Conservation (phyloP, 1,140 invertebrate genomes). For the Brachionus calyciflorus region DNA sequence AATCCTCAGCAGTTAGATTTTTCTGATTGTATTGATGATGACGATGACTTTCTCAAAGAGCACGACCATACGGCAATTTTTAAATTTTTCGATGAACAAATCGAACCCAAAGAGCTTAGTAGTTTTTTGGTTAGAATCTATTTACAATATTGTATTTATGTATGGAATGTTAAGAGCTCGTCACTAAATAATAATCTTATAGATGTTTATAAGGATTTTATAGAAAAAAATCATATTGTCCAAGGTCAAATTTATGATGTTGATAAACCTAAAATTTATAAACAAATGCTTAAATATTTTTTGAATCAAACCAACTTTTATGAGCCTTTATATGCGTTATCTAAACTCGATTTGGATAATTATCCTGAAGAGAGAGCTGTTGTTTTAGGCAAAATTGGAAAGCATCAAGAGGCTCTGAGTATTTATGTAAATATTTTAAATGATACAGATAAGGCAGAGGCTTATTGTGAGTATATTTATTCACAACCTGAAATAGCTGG, state of each 20-base stretch:
- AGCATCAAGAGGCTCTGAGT: slow-evolving; percentile 82
- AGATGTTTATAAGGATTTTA: slow-evolving; percentile 55
- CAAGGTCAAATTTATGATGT: slow-evolving; percentile 48
- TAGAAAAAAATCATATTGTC: slow-evolving; percentile 55
- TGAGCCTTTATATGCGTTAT: slow-evolving; percentile 20
- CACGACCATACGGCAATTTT: not conserved
- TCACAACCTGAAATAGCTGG: slow-evolving; percentile 25
- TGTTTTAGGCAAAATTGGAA: slow-evolving; percentile 78
- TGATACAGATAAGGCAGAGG: slow-evolving; percentile 74
- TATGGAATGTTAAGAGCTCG: slow-evolving; percentile 80
- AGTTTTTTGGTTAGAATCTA: not conserved
- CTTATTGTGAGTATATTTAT: slow-evolving; percentile 44
- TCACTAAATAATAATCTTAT: slow-evolving; percentile 86
- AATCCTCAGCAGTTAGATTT: not conserved
- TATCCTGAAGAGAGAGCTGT: slow-evolving; percentile 82
- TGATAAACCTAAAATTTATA: slow-evolving; percentile 37
- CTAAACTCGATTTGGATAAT: slow-evolving; percentile 38
- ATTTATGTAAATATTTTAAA: slow-evolving; percentile 82
- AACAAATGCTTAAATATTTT: slow-evolving; percentile 43
- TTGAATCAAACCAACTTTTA: slow-evolving; percentile 39
- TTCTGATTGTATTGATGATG: not conserved
- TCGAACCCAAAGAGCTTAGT: slow-evolving; percentile 32
- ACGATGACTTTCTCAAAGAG: slow-evolving; percentile 29
- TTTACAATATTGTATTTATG: slow-evolving; percentile 79
- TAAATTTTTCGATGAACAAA: slow-evolving; percentile 35